Evolutionary conservation across 1,140 invertebrate genomes (phyloP), one percentile per base, ranked within the genome.

Genomic region (Aphaenogaster rudis): DNA sequence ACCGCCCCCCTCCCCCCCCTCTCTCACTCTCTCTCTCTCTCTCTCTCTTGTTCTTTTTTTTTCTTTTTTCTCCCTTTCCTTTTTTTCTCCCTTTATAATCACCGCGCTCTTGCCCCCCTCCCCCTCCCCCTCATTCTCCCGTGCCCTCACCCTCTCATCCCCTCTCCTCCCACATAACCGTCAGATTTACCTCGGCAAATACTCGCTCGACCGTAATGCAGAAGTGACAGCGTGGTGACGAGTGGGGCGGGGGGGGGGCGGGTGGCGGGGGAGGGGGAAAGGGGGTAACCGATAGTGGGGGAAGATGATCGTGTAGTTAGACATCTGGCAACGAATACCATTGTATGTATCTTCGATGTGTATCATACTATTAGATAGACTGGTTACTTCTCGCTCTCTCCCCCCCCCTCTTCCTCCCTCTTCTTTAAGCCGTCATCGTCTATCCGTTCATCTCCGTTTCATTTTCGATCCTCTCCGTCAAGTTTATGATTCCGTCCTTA

Each of bases 311-410:
- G 87, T 91, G 90, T 93, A 93, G 91, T 93, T 93, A 92, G 93
- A 91, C 93, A 94, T 94, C 93, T 94, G 93, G 85, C 87, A 87
- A 88, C 87, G 88, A 86, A 91, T 92, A 86, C 85, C 88, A 93
- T 93, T 94, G 92, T 93, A 89, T 93, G 92, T 94, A 93, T 93
- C 91, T 93, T 94, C 92, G 89, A 94, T 91, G 92, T 93, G 91
- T 69, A 69, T 86, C 88, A 93, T 94, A 93, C 92, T 92, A 95
- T 95, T 94, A 95, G 92, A 93, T 91, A 89, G 91, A 94, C 92
- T 94, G 91, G 91, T 93, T 95, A 93, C 89, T 92, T 90, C 52
- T 87, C 76, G 85, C 87, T 76, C 80, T 86, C 42, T 52, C 42
- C 80, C 66, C 71, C 80, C 74, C 79, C 76, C 54, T 36, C 69